phyloP scores from a whole-genome alignment of 2,797 vertebrate genomes.

The Centropyge bicolor region DNA sequence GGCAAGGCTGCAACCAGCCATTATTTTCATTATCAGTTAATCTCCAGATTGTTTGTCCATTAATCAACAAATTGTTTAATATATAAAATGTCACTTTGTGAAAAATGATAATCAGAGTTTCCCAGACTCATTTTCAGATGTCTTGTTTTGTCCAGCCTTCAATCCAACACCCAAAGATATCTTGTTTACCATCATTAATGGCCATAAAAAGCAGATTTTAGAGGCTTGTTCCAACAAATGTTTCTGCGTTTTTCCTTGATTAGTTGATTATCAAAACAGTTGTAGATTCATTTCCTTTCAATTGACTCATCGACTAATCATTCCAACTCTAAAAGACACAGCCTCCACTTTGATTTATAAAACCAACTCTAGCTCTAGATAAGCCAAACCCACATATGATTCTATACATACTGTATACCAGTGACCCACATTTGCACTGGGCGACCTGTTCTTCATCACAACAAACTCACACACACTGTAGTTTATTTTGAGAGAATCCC shows the following conservation, averaged over 20 bases:
- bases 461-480: background rate
- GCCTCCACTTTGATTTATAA: background rate
- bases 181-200: background rate
- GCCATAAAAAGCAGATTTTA: background rate
- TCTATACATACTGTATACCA: background rate
- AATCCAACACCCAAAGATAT: background rate
- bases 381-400: background rate
- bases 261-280: no score
- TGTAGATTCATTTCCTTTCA: no score
- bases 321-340: background rate
- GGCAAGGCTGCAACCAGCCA: background rate
- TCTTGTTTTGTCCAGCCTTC: background rate
- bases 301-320: background rate
- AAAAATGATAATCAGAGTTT: background rate
- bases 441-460: background rate
- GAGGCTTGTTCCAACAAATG: no score
- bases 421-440: background rate
- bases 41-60: background rate
- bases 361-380: background rate
- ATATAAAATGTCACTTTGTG: background rate
- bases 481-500: constrained; percentile 1
- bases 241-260: background rate
- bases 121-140: background rate
- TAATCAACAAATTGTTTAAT: background rate
- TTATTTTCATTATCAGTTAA: background rate